These are phyloP conservation scores for Hestina assimilis DNA, from an alignment of 1,140 invertebrate genomes.

Conservation along the genomic window DNA sequence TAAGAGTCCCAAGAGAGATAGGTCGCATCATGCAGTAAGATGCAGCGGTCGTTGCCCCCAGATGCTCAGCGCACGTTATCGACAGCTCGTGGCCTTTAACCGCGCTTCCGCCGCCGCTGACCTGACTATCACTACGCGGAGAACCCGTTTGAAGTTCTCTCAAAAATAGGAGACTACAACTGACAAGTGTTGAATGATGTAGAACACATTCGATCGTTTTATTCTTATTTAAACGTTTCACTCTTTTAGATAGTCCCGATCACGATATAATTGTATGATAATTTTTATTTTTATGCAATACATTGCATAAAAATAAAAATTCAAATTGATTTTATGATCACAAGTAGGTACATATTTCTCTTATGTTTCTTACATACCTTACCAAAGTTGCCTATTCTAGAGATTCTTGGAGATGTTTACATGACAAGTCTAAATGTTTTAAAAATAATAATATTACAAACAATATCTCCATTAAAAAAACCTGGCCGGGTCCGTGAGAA, in stretches of 20 bases:
- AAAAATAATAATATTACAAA: no score
- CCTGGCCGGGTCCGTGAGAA: not conserved
- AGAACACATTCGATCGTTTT: not conserved
- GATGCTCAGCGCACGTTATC: not conserved
- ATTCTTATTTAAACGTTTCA: not conserved
- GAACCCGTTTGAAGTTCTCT: conserved; percentile 2
- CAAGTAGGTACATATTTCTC: no score
- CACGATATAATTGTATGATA: no score
- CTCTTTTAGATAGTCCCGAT: no score
- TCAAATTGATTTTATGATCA: no score
- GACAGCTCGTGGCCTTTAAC: conserved; percentile 6
- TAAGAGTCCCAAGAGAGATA: conserved; percentile 2
- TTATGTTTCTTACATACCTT: no score
- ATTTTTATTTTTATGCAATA: no score
- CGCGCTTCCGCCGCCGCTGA: not conserved
- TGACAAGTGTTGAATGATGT: not conserved
- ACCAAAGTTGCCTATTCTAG: no score
- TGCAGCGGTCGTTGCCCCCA: conserved; percentile 3
- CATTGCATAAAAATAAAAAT: no score
- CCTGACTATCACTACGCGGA: not conserved
- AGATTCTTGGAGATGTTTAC: no score
- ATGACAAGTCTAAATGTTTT: no score
- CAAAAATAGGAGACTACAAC: not conserved
- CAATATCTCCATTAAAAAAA: no score
- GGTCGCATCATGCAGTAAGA: not conserved